Evolutionary conservation across 2,888 invertebrate species (phyloP), one percentile per base, ranked within the genome.

Genomic region (Pandemis heparana): DNA sequence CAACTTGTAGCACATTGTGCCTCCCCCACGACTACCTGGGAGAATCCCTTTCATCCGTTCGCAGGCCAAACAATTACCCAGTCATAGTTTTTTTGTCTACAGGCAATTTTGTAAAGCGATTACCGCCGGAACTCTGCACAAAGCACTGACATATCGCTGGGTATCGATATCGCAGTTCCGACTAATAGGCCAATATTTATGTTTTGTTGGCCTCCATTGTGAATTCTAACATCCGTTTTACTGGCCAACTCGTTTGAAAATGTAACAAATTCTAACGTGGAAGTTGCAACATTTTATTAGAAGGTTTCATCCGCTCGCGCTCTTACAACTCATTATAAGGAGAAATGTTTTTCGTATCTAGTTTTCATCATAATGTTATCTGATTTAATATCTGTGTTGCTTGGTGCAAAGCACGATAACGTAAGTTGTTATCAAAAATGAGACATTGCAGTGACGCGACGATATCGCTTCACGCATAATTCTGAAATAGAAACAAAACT

Each of bases 121-220:
- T 90, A 92, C 88, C 85, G 88, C 88, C 92, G 94, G 93, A 92
- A 89, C 89, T 90, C 80, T 79, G 85, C 83, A 92, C 92, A 94
- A 92, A 86, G 89, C 85, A 83, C 85, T 87, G 88, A 89, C 89
- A 88, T 89, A 88, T 86, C 83, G 85, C 85, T 81, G 85, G 86
- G 88, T 92, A 92, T 94, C 92, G 86, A 85, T 93, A 90, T 90
- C 92, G 85, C 86, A 91, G 92, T 92, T 92, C 90, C 91, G 91
- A 91, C 89, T 91, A 89, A 90, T 90, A 89, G 86, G 83, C 87
- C 85, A 91, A 92, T 92, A 91, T 92, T 91, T 89, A 89, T 88
- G 87, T 88, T 87, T 85, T 89, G 89, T 91, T 90, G 85, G 86
- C 83, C 79, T 81, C 86, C 84, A 88, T 92, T 92, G 89, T 88